Evolutionary conservation across 1,140 invertebrate genomes (phyloP), one percentile per base, ranked within the genome.

Genomic region (Halictus rubicundus): DNA sequence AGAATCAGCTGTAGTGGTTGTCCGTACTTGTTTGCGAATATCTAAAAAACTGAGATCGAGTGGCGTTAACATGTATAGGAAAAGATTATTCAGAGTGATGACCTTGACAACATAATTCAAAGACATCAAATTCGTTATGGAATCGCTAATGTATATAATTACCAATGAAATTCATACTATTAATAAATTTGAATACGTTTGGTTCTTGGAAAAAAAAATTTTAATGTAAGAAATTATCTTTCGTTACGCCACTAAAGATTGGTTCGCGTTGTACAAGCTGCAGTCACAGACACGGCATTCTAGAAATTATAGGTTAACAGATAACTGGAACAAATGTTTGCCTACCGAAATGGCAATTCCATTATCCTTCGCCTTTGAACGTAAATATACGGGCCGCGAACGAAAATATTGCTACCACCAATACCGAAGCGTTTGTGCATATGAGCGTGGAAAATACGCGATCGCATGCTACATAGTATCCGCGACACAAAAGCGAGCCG

Each of bases 291-390:
- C 42, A 61, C 57, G 77, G 71, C 69, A 54, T 42, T 71, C 39
- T 61, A 83, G 72, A 87, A 90, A 89, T 90, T 89, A 88, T 84
- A 85, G 85, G 74, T 74, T 65, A 77, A 85, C 87, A 86, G 79
- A 81, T 84, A 86, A 84, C 65, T 52, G 68, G 77, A 77, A 78
- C 88, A 88, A 90, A 88, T 88, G 83, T 90, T 88, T 88, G 76
- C 70, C 60, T 69, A 73, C 49, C 77, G 66, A 83, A 88, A 90
- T 82, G 86, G 88, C 90, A 89, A 90, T 90, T 90, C 87, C 87
- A 90, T 91, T 91, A 91, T 88, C 80, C 75, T 57, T 76, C 23
- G 68, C 80, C 85, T 88, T 88, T 87, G 80, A 88, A 72, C 68
- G 70, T 52, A 61, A 42, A 77, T 70, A 60, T 49, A 52, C 59